A percentile compares a stretch with the other conserved stretches of the same genome.
Evolutionary conservation across 64 coral and sea anemone species (phyloP).

Genomic region (Catalaphyllia jardinei): DNA sequence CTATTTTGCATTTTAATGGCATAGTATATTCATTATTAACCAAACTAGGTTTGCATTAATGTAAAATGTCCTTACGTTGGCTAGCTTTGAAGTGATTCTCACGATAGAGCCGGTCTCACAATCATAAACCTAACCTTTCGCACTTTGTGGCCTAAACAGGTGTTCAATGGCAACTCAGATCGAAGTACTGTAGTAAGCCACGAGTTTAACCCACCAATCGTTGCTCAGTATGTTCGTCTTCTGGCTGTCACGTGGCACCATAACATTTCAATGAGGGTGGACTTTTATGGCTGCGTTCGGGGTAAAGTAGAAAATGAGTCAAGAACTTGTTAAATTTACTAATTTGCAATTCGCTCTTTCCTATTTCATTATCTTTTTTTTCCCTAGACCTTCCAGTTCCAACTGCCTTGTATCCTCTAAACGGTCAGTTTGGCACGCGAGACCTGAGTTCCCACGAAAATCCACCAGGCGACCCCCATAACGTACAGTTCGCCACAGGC

Average conservation of each 20-base stretch:
- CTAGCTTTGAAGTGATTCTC: too few relatives aligned
- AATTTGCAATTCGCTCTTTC: too few relatives aligned
- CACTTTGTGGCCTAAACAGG: not conserved
- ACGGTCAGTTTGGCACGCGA: not conserved
- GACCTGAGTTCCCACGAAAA: slow-evolving; percentile 50
- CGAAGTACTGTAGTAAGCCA: not conserved
- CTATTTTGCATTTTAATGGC: too few relatives aligned
- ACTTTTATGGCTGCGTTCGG: slow-evolving; percentile 17
- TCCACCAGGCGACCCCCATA: slow-evolving; percentile 5
- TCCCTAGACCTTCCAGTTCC: slow-evolving; percentile 40
- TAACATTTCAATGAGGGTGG: slow-evolving; percentile 9
- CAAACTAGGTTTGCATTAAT: too few relatives aligned
- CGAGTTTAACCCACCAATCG: not conserved
- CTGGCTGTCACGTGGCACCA: not conserved
- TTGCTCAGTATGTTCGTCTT: not conserved
- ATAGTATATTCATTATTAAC: too few relatives aligned
- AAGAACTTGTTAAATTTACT: too few relatives aligned
- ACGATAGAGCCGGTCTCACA: too few relatives aligned
- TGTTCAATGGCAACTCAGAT: slow-evolving; percentile 6
- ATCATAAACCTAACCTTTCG: too few relatives aligned
- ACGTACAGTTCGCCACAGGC: slow-evolving; percentile 19
- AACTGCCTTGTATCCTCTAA: slow-evolving; percentile 50
- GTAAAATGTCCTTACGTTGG: too few relatives aligned
- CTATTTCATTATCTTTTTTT: not conserved
- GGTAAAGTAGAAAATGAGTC: not conserved